A percentile compares a stretch with the other conserved stretches of the same genome.
These are phyloP conservation scores for Hydrophis major DNA, from an alignment of 2,797 vertebrate species.

Conservation along the genomic window DNA sequence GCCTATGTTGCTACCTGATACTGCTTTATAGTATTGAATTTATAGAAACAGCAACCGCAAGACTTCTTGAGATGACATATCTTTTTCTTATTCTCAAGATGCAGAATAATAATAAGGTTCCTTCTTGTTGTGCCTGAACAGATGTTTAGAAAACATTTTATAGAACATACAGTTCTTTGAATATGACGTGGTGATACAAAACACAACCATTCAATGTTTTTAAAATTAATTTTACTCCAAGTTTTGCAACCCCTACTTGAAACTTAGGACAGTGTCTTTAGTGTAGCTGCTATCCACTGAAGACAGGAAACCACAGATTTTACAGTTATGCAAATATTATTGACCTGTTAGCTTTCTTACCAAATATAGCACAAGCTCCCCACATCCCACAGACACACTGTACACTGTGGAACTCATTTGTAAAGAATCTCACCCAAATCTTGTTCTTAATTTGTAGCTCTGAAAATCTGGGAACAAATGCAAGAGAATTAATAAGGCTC, in stretches of 20 bases:
- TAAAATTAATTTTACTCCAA: neutral
- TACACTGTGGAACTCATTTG: neutral
- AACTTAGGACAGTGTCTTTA: neutral
- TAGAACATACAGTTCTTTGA: neutral
- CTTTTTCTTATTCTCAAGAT: neutral
- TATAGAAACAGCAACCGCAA: neutral
- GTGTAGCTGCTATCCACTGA: constrained; percentile 27
- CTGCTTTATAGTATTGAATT: neutral
- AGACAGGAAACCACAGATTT: constrained; percentile 41
- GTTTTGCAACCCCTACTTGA: neutral
- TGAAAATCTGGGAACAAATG: neutral
- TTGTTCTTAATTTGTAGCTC: neutral
- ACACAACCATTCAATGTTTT: neutral
- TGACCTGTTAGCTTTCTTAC: neutral
- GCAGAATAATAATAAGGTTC: neutral
- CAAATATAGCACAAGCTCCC: neutral
- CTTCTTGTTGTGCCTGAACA: neutral
- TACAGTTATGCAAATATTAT: constrained; percentile 25
- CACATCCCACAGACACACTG: neutral
- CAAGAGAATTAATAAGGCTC: neutral
- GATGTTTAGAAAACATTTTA: neutral
- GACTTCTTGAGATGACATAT: neutral
- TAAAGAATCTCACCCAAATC: neutral
- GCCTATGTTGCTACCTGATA: constrained; percentile 15
- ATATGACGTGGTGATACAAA: neutral